Conservation (phyloP, 2,113 vertebrate species). For the Diadophis punctatus region DNA sequence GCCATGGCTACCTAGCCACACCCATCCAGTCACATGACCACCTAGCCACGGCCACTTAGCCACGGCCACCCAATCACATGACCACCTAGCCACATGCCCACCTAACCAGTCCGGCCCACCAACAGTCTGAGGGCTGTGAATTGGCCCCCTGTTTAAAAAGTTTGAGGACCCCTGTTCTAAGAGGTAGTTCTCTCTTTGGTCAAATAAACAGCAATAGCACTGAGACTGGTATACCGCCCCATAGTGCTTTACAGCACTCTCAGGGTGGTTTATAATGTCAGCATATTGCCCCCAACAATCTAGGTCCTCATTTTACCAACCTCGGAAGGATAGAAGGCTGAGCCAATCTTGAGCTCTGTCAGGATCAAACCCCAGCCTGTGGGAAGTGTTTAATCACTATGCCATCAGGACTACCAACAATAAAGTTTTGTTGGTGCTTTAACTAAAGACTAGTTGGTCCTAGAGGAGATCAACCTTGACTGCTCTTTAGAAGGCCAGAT, state of each 20-base stretch:
- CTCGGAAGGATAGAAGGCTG: background rate
- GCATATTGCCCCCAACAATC: background rate
- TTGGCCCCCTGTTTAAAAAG: too few species aligned
- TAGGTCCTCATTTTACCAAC: background rate
- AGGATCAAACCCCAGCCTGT: background rate
- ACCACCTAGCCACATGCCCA: too few species aligned
- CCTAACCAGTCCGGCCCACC: too few species aligned
- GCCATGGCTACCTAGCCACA: too few species aligned
- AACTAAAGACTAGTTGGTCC: background rate
- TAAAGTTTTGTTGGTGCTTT: background rate
- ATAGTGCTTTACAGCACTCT: background rate
- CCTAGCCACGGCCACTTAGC: too few species aligned
- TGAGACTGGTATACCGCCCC: background rate
- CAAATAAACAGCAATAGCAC: background rate
- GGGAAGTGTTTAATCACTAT: background rate
- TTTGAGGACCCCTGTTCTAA: background rate
- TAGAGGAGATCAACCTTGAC: background rate
- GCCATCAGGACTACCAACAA: background rate
- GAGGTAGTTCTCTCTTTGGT: background rate
- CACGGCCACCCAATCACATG: too few species aligned
- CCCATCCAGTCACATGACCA: too few species aligned
- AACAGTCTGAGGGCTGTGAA: too few species aligned
- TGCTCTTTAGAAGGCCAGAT: too few species aligned
- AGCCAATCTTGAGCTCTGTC: background rate
- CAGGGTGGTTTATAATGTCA: background rate